Percentiles rank a stretch among this genome's conserved stretches.
These are phyloP conservation scores for Apteryx mantelli DNA, from an alignment of 2,113 vertebrate species.

Conservation along the genomic window DNA sequence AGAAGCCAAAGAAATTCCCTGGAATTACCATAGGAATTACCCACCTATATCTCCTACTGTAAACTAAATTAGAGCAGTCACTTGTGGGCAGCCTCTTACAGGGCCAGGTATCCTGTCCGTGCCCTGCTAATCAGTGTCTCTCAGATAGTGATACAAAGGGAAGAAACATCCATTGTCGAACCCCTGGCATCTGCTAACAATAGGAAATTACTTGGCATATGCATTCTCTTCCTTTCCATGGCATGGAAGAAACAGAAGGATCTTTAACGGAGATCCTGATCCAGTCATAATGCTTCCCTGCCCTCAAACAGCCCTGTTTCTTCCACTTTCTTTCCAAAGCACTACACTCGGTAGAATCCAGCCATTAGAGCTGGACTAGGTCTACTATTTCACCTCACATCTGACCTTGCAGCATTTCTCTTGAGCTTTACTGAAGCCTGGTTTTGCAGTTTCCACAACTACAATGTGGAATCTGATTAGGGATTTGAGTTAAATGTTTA, in stretches of 20 bases:
- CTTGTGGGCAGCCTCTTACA: neutral
- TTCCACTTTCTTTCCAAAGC: neutral
- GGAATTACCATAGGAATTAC: neutral
- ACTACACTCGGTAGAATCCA: neutral
- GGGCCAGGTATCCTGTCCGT: neutral
- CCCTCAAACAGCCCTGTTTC: too few species aligned
- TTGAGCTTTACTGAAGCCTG: neutral
- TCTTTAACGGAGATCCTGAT: neutral
- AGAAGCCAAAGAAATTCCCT: neutral
- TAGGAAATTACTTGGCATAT: neutral
- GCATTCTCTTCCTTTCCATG: neutral
- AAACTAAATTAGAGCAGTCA: neutral
- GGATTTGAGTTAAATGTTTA: conserved; percentile 26
- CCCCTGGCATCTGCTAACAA: neutral
- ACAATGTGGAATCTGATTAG: neutral
- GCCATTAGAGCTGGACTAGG: neutral
- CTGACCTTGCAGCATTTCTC: neutral
- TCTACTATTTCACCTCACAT: neutral
- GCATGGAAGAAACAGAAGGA: neutral
- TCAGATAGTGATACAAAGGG: neutral
- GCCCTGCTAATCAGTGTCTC: neutral
- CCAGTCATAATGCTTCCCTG: neutral
- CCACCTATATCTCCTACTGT: neutral
- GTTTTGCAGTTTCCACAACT: neutral
- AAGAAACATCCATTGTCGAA: neutral